Conservation (phyloP, 2,797 vertebrate genomes). For the Sebastolobus alascanus region DNA sequence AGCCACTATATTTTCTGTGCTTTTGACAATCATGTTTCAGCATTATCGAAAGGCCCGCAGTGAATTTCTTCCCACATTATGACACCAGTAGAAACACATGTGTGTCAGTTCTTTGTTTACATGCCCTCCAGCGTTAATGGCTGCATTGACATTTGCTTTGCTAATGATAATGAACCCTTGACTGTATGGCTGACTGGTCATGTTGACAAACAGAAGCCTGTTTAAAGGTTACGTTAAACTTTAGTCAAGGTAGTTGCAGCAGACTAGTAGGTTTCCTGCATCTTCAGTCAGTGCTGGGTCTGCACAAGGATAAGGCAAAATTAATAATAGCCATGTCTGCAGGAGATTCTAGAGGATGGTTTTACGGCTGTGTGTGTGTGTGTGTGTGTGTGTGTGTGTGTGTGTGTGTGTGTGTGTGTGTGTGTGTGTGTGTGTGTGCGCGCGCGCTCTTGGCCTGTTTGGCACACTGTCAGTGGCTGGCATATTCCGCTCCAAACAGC, state of each 20-base stretch:
- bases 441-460: slow-evolving; percentile 53
- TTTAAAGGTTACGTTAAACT: slow-evolving; percentile 54
- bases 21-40: slow-evolving; percentile 6
- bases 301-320: slow-evolving; percentile 15
- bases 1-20: not conserved
- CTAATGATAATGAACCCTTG: slow-evolving; percentile 36
- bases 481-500: slow-evolving; percentile 80
- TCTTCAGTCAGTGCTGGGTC: slow-evolving; percentile 26
- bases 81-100: slow-evolving; percentile 35
- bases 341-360: slow-evolving; percentile 40
- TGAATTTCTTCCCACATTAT: slow-evolving; percentile 14
- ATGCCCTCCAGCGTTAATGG: slow-evolving; percentile 14
- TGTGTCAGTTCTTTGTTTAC: slow-evolving; percentile 44
- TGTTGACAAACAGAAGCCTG: slow-evolving; percentile 39
- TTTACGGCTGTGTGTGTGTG: slow-evolving; percentile 16
- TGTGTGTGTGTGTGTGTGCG: slow-evolving; percentile 9
- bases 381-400: slow-evolving; percentile 15
- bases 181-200: slow-evolving; percentile 24
- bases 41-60: slow-evolving; percentile 15
- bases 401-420: slow-evolving; percentile 31
- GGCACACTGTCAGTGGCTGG: slow-evolving; percentile 70
- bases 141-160: slow-evolving; percentile 54
- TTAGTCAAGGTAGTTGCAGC: slow-evolving; percentile 7
- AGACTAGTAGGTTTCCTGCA: slow-evolving; percentile 14
- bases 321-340: slow-evolving; percentile 52